A percentile compares a stretch with the other conserved stretches of the same genome.
Evolutionary conservation across 2,888 invertebrate species (phyloP).

Genomic region (Trichopoda pennipes): DNA sequence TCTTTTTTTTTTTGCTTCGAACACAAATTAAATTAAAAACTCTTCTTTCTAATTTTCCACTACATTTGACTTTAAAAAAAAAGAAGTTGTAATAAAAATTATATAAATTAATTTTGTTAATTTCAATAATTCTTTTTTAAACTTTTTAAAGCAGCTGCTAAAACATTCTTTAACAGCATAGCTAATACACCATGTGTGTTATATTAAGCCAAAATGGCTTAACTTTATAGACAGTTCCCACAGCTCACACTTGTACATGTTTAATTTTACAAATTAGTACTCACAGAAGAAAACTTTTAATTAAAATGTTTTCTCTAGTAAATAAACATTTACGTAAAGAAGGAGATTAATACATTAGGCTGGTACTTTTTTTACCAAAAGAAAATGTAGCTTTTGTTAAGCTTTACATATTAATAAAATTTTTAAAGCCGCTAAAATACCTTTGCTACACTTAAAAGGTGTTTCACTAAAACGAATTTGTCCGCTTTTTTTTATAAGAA

Average conservation of each 20-base stretch:
- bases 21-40: no score
- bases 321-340: neutral
- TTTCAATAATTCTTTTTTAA: no score
- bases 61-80: conserved; percentile 1
- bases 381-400: no score
- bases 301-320: conserved; percentile 34
- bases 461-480: no score
- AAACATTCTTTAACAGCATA: conserved; percentile 13
- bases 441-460: no score
- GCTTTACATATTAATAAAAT: no score
- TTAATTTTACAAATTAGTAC: conserved; percentile 45
- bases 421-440: no score
- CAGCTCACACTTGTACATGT: conserved; percentile 2
- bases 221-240: neutral
- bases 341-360: neutral
- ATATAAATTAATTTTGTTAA: no score
- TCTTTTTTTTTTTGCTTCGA: neutral
- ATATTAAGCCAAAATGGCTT: neutral
- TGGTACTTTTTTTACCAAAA: neutral
- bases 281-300: conserved; percentile 49
- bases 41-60: neutral
- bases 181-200: conserved; percentile 22
- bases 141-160: neutral
- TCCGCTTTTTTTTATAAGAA: no score
- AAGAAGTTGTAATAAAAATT: no score